Percentiles rank a stretch among this genome's conserved stretches.
phyloP scores from a whole-genome alignment of 2,113 vertebrate genomes.

The Microcebus lehilahytsara region DNA sequence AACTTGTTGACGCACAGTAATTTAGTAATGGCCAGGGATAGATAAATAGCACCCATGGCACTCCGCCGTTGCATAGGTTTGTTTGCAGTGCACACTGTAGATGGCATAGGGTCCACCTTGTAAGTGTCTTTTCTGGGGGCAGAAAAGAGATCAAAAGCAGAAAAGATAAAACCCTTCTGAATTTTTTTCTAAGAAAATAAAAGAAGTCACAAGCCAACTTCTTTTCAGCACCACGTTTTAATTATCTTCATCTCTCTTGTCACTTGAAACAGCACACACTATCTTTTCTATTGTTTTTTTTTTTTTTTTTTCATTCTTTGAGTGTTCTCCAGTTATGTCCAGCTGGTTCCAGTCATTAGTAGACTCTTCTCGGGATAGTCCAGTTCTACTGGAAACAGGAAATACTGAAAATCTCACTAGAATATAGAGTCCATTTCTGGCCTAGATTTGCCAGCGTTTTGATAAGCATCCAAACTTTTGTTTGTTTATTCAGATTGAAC shows the following conservation, averaged over 20 bases:
- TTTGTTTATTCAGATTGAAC: slow-evolving; percentile 68
- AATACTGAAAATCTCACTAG: slow-evolving; percentile 65
- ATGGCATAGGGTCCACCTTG: not conserved
- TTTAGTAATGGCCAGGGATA: not conserved
- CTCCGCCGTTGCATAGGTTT: not conserved
- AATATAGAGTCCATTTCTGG: slow-evolving; percentile 63
- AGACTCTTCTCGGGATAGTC: slow-evolving; percentile 53
- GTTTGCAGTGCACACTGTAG: not conserved
- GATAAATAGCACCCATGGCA: not conserved
- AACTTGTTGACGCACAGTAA: not conserved
- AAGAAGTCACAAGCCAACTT: not conserved
- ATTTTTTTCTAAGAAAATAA: not conserved
- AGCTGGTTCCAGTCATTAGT: slow-evolving; percentile 61
- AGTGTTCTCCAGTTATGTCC: slow-evolving; percentile 34
- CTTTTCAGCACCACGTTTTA: not conserved
- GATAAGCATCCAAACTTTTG: slow-evolving; percentile 62
- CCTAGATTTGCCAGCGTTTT: slow-evolving; percentile 62
- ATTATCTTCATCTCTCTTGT: not conserved
- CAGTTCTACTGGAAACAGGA: slow-evolving; percentile 61
- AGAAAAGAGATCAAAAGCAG: not conserved
- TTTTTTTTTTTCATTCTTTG: not conserved
- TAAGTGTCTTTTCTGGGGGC: not conserved
- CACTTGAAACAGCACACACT: not conserved
- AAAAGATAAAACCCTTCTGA: not conserved
- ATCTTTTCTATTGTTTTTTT: not conserved